These are phyloP conservation scores for Apostichopus leukothele DNA, from an alignment of 53 echinoderm and acorn worm genomes.

Conservation along the genomic window DNA sequence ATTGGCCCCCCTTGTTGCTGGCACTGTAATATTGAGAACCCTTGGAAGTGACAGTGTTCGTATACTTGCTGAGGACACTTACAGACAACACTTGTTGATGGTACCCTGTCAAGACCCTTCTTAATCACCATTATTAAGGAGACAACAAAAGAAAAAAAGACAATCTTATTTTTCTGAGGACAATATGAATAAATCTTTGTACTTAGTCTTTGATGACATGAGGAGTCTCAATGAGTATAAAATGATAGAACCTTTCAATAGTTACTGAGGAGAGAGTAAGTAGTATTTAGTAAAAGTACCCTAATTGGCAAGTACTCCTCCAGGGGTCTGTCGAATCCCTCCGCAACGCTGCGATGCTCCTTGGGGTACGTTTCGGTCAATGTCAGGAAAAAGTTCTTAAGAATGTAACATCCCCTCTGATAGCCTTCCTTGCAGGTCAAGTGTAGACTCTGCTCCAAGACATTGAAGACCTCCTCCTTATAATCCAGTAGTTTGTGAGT, in stretches of 20 bases:
- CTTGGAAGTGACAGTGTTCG: too few relatives aligned
- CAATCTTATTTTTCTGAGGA: background rate
- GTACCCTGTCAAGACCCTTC: too few relatives aligned
- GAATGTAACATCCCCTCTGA: slow-evolving; percentile 66
- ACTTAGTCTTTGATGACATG: background rate
- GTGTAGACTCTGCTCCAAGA: slow-evolving; percentile 81
- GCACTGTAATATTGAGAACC: too few relatives aligned
- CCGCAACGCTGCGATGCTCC: slow-evolving; percentile 84
- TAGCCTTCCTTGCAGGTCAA: slow-evolving; percentile 88
- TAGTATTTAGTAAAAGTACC: slow-evolving; percentile 20
- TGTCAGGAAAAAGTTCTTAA: slow-evolving; percentile 69
- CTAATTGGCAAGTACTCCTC: slow-evolving; percentile 90
- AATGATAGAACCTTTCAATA: too few relatives aligned
- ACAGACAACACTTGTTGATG: too few relatives aligned
- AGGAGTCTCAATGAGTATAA: too few relatives aligned
- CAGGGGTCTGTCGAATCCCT: slow-evolving; percentile 77
- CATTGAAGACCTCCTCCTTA: slow-evolving; percentile 64
- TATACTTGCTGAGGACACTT: too few relatives aligned
- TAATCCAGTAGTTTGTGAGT: slow-evolving; percentile 71
- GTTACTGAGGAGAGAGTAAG: too few relatives aligned
- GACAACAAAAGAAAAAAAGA: too few relatives aligned
- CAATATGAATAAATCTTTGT: background rate
- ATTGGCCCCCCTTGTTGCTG: too few relatives aligned
- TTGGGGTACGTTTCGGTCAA: slow-evolving; percentile 69
- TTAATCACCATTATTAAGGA: too few relatives aligned